Evolutionary conservation across 2,797 vertebrate genomes (phyloP), one percentile per base, ranked within the genome.

Genomic region (Channa striata): DNA sequence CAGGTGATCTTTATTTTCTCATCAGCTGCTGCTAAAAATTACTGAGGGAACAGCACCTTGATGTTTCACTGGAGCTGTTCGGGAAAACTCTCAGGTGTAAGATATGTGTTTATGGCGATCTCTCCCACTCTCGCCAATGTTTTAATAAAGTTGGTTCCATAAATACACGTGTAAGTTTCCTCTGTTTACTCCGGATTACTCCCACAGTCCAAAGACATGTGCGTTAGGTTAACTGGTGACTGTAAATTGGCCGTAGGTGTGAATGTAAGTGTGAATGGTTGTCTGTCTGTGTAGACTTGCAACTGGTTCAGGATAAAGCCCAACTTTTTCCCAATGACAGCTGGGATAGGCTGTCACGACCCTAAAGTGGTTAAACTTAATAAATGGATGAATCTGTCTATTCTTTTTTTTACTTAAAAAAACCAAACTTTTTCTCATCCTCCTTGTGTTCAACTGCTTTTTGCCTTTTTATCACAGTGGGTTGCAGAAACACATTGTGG

Each of bases 21-120:
- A 46, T 70, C 9, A 50, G 9, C 8, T 9, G 20, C 17, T 33
- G 17, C 37, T 71, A 17, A 44, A 60, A 52, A 64, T 20, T 17
- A 7, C 39, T 12, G 37, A 17, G n/a, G 19, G 25, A 47, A 57
- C 42, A 12, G 51, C 23, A 16, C 8, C 16, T 19, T 21, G 20
- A 25, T 52, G 58, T 59, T 68, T 13, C 62, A 49, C 16, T 64
- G 48, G 52, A 51, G 44, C 46, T n/a, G 36, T 33, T 40, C 42
- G 52, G 23, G 48, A 71, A 53, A 62, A 19, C 42, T 58, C 44
- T 11, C 36, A 6, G 14, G 16, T 49, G 23, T 64, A 19, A 72
- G 21, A 23, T 30, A 33, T 17, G n/a, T 42, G 30, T 43, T 76
- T 42, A 25, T 36, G 40, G 40, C 57, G 42, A 17, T 30, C 61